Evolutionary conservation across 1,140 invertebrate genomes (phyloP), one percentile per base, ranked within the genome.

Genomic region (Harlomillsia oculata): DNA sequence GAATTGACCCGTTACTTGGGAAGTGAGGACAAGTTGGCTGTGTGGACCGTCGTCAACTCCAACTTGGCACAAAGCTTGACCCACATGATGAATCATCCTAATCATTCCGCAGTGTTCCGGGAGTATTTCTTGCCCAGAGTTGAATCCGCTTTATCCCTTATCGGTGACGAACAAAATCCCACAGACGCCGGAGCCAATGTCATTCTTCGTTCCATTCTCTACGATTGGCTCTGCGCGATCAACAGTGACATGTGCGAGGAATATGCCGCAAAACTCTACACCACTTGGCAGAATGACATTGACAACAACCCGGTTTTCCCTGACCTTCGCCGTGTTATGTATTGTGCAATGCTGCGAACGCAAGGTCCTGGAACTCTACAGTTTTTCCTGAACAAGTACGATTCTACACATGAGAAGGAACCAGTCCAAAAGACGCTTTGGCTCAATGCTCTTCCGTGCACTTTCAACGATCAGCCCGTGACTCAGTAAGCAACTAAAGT

Each of bases 121-220:
- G 26, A 50, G 14, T 57, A 57, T 34, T 43, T 57, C 8, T 20
- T 26, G 5, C 21, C 46, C 18, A 40, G 21, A 43, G n/a, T 57
- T 4, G 55, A 50, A 51, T 46, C 46, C 32, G 55, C 28, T 2
- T 29, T 57, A 13, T 44, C 5, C 3, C 30, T 39, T 32, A 57
- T 57, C 14, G 55, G 46, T 11, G 1, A 43, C 16, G 37, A 51
- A 36, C 55, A 57, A 51, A n/a, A 9, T 25, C 23, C 28, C 9
- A 29, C 18, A n/a, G 46, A 50, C 29, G 5, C 14, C 32, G 55
- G 55, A 28, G 16, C 28, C 3, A 41, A 5, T 6, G 48, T 51
- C 1, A 50, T 28, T 37, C 21, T 41, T 2, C 18, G 55, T n/a
- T 23, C 34, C 20, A 23, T 25, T 43, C 48, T 57, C 3, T 28